phyloP scores from a whole-genome alignment of 2,797 vertebrate genomes.

The Phrynocephalus guinanensis region DNA sequence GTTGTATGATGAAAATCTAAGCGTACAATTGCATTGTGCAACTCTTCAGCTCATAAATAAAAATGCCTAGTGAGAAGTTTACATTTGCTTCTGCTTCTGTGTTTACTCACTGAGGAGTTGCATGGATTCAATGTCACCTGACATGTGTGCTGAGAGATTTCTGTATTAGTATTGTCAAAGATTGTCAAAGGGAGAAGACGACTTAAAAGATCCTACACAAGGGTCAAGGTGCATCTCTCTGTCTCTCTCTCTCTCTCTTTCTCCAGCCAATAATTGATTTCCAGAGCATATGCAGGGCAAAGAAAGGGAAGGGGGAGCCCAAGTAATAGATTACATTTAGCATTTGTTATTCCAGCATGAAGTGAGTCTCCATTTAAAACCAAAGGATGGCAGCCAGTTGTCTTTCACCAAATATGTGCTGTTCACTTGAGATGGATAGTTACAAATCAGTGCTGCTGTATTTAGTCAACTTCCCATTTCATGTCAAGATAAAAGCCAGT shows the following conservation, averaged over 20 bases:
- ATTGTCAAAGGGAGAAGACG: constrained; percentile 6
- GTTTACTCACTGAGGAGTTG: constrained; percentile 18
- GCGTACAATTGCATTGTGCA: neutral
- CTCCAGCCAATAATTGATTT: constrained; percentile 3
- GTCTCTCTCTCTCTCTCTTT: neutral
- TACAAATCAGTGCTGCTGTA: constrained; percentile 20
- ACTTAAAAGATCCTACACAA: neutral
- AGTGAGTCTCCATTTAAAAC: neutral
- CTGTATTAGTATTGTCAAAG: constrained; percentile 5
- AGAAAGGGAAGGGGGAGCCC: neutral
- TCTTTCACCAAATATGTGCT: neutral
- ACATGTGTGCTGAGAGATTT: constrained; percentile 20
- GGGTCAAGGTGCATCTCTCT: constrained; percentile 5
- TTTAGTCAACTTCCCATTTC: constrained; percentile 2
- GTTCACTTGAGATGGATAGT: constrained; percentile 5
- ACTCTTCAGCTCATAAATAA: constrained; percentile 9
- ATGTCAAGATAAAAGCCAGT: constrained; percentile 6
- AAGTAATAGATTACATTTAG: neutral
- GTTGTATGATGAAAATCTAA: constrained; percentile 1
- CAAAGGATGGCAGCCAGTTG: neutral
- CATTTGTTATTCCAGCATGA: neutral
- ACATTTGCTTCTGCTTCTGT: neutral
- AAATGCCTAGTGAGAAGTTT: constrained; percentile 10
- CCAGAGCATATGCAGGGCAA: neutral
- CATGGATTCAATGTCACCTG: constrained; percentile 17